phyloP scores from a whole-genome alignment of 1,140 invertebrate species.

The Aplysia californica region DNA sequence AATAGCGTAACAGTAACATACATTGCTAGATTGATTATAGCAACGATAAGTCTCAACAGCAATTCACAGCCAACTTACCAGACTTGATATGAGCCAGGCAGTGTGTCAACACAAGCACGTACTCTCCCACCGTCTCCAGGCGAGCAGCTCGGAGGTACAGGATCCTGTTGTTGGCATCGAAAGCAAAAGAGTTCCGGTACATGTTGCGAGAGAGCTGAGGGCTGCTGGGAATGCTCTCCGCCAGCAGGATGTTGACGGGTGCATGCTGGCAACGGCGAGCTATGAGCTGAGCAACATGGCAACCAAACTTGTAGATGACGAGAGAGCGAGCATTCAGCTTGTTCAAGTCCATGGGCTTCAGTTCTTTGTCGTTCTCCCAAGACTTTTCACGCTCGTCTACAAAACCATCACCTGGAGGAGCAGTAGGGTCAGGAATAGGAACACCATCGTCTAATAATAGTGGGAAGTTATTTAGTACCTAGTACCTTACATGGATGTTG shows the following conservation, averaged over 20 bases:
- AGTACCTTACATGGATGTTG: no score
- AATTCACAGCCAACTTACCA: no score
- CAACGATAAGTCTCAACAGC: no score
- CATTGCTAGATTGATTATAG: no score
- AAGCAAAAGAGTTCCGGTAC: conserved; percentile 64
- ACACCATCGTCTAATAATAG: neutral
- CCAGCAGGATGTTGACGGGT: conserved; percentile 61
- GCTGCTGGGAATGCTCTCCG: conserved; percentile 60
- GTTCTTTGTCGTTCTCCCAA: conserved; percentile 56
- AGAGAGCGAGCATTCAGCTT: conserved; percentile 59
- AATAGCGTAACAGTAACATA: no score
- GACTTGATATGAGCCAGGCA: conserved; percentile 63
- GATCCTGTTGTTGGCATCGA: conserved; percentile 62
- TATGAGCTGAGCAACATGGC: conserved; percentile 54
- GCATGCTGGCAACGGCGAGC: conserved; percentile 45
- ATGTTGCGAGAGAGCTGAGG: conserved; percentile 50
- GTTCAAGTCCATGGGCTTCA: conserved; percentile 60
- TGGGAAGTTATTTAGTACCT: no score
- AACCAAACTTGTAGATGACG: conserved; percentile 65
- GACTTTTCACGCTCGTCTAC: conserved; percentile 53
- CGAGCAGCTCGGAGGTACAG: conserved; percentile 57
- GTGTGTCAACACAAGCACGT: conserved; percentile 59
- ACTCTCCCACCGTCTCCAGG: conserved; percentile 61
- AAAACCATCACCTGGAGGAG: conserved; percentile 49
- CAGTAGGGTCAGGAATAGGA: neutral